Base-by-base conservation (phyloP, 2,113 vertebrate genomes). In the Misgurnus mizolepis region DNA sequence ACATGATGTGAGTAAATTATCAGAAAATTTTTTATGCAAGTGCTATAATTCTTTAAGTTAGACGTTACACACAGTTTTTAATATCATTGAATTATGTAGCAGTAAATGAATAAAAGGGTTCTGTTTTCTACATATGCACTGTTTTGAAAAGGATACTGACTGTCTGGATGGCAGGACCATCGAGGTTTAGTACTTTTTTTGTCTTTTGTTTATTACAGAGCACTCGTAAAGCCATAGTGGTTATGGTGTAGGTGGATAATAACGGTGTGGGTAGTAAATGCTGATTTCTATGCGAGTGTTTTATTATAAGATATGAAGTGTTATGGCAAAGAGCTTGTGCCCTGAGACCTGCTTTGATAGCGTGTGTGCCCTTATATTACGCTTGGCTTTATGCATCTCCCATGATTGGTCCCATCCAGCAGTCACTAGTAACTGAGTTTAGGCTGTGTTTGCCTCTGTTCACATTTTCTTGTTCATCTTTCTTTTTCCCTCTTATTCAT, bases 111-210 rank as follows among this genome's bases (percentile, higher is more conserved):
- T 43, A 61, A 82, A 73, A 67, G 87, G 91, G 88, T 92, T 89
- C 89, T 86, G 92, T 93, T 94, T 91, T 93, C 91, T 92, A 91
- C 91, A 90, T 92, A 89, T 91, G 73, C 62, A 73, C 69, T 7
- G 41, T 83, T 78, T 85, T 70, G 72, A 76, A 79, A 60, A 56
- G 80, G 87, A 82, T 77, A 83, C 82, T 88, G 78, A 81, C 82
- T 92, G 92, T 91, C 93, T 92, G 91, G 88, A 90, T 90, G 92
- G 90, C 90, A 90, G 92, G 92, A 93, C 93, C 93, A 93, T 93
- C 75, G 87, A 86, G 87, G 85, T 11, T 53, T 70, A 74, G 17
- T 67, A 8, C 43, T 40, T 88, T 85, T 72, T 80, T 76, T 82
- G 18, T 45, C 45, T 47, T 67, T 22, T 5, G 7, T 45, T 40